Base-by-base conservation (phyloP, 2,888 invertebrate genomes). In the Phortica magna region DNA sequence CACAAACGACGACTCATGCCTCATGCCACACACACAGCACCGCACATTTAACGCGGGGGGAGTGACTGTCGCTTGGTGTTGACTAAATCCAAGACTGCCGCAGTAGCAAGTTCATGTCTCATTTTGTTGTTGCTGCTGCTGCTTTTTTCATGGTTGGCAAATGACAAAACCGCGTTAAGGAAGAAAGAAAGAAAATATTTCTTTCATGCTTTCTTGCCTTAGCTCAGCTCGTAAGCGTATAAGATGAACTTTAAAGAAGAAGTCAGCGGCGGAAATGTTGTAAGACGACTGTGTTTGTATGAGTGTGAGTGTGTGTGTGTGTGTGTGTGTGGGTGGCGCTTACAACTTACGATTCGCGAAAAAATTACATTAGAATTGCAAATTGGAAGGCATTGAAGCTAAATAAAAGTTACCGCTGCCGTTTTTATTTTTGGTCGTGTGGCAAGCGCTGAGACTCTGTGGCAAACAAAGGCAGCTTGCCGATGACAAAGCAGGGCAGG, bases 281-380 rank as follows among this genome's bases (percentile, higher is more conserved):
- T 31, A 4, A 61, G 7, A 22, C 9, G 61, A 22, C 19, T 31
- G 10, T 31, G 41, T 7, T n/a, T 65, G 41, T 53, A 31, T 19
- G 14, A 39, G 42, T 68, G 7, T 43, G 48, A 0, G 0, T 68
- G 48, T 17, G 19, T 68, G 68, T 39, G 67, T 39, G 17, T 6
- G 19, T 10, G 19, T 43, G 9, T 70, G 68, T 17, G 14, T 17
- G 48, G 17, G 17, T 17, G 68, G 39, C 53, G 17, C 31, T 53
- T 39, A 71, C 39, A 87, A 88, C 89, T 89, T 89, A 84, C 88
- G 85, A 88, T 86, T 86, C 83, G 85, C 87, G 84, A 88, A 89
- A 89, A 90, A 90, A 89, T 90, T 89, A 89, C 89, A 89, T 89
- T 89, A 85, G 89, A 89, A 89, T 89, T 89, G 89, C 89, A 89